These are phyloP conservation scores for Coendou prehensilis DNA, from an alignment of 2,797 vertebrate species.

Conservation along the genomic window DNA sequence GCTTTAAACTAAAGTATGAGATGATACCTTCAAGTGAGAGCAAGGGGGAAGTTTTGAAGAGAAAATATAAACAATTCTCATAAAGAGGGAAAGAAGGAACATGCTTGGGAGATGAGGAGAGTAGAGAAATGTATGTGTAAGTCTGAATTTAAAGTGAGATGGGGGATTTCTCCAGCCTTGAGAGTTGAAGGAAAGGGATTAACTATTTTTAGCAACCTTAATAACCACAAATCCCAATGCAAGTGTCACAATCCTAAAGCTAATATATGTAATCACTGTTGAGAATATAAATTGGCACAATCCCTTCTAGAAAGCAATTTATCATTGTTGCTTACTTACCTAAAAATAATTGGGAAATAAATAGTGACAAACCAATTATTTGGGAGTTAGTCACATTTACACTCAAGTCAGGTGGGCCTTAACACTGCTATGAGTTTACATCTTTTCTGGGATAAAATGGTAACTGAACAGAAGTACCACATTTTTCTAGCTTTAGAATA, in stretches of 20 bases:
- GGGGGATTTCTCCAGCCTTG: not conserved
- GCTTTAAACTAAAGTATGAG: not conserved
- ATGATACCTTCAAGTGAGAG: not conserved
- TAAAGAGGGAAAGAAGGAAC: not conserved
- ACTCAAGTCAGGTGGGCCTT: not conserved
- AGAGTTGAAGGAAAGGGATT: not conserved
- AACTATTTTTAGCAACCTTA: not conserved
- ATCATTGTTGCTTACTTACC: not conserved
- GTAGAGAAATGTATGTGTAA: not conserved
- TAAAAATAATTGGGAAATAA: not conserved
- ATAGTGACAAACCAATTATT: not conserved
- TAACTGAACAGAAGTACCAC: not conserved
- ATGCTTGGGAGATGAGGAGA: no score
- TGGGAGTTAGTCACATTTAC: not conserved
- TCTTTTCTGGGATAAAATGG: not conserved
- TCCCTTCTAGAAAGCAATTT: not conserved
- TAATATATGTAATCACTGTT: not conserved
- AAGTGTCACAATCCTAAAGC: not conserved
- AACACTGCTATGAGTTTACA: not conserved
- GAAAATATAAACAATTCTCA: not conserved
- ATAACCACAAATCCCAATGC: not conserved
- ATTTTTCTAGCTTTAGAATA: not conserved
- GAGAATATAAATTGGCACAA: not conserved
- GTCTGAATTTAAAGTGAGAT: not conserved
- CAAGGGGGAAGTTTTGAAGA: not conserved